Conservation (phyloP, 1,140 invertebrate species). For the Tigriopus japonicus region DNA sequence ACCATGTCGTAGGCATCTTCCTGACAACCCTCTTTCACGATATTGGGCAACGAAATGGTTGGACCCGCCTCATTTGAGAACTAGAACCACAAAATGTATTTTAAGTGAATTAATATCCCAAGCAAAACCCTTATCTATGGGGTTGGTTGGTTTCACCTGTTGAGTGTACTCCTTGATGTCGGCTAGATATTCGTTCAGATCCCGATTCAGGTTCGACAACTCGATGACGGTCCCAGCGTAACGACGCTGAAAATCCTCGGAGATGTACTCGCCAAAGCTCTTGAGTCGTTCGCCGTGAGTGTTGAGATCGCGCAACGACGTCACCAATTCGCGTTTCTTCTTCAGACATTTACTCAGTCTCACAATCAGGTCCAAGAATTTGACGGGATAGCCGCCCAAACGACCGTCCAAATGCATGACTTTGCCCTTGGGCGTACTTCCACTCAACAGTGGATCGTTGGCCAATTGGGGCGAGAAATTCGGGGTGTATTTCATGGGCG, state of each 20-base stretch:
- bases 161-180: conserved; percentile 62
- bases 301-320: conserved; percentile 67
- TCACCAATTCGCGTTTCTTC: conserved; percentile 60
- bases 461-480: conserved; percentile 28
- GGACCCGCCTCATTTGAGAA: conserved; percentile 4
- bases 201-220: conserved; percentile 72
- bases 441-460: conserved; percentile 33
- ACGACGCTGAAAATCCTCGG: conserved; percentile 65
- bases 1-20: conserved; percentile 12
- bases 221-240: conserved; percentile 78
- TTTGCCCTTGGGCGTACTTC: conserved; percentile 2
- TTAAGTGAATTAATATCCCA: background rate
- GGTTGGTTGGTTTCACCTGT: conserved; percentile 38
- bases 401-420: conserved; percentile 27
- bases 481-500: background rate
- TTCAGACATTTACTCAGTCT: conserved; percentile 64
- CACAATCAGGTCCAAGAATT: conserved; percentile 58
- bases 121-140: background rate
- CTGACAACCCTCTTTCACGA: conserved; percentile 6
- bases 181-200: conserved; percentile 63
- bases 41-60: conserved; percentile 5
- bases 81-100: conserved; percentile 13
- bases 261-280: conserved; percentile 51
- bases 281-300: conserved; percentile 66
- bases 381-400: conserved; percentile 61